Base-by-base conservation (phyloP, 1,140 invertebrate genomes). In the Lethocerus indicus region DNA sequence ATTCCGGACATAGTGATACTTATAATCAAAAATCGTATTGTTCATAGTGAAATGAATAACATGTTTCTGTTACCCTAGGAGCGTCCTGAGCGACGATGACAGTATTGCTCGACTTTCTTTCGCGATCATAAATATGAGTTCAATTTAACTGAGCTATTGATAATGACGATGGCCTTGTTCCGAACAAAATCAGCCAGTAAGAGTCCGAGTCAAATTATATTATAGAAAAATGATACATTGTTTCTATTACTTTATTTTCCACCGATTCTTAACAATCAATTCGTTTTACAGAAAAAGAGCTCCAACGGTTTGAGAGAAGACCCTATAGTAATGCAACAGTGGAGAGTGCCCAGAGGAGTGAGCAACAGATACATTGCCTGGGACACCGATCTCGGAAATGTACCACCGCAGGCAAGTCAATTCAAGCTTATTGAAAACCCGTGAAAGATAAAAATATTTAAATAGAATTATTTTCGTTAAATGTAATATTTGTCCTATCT, bases 331-430 rank as follows among this genome's bases (percentile, higher is more conserved):
- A 54, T 81, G 60, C 77, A 78, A 54, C 73, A 79, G 54, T 87
- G 85, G 83, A 69, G 76, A 47, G 76, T 80, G 16, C 80, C 80
- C 5, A 72, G 78, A 55, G 81, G 80, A 16, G 74, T 78, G 55
- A 79, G 71, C 53, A 87, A 87, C 69, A 71, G 83, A 53, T 87
- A 87, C 61, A 82, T 86, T 51, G 73, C 78, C 27, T 87, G 83
- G 79, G 75, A 77, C 29, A 69, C 71, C 13, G 80, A 85, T 58
- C 28, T 51, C 52, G 41, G 40, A 23, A 7, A 40, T 4, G 13
- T 50, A 45, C 50, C 53, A 1, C 39, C 41, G n/a, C 54, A 55
- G 47, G 50, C 53, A 26, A 29, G 27, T 44, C 23, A 9, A 4
- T 44, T 44, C 6, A 13, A 44, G 9, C 9, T 21, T 40, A 40